Evolutionary conservation across 2,113 vertebrate genomes (phyloP).

Genomic region (Psephotus haematonotus): DNA sequence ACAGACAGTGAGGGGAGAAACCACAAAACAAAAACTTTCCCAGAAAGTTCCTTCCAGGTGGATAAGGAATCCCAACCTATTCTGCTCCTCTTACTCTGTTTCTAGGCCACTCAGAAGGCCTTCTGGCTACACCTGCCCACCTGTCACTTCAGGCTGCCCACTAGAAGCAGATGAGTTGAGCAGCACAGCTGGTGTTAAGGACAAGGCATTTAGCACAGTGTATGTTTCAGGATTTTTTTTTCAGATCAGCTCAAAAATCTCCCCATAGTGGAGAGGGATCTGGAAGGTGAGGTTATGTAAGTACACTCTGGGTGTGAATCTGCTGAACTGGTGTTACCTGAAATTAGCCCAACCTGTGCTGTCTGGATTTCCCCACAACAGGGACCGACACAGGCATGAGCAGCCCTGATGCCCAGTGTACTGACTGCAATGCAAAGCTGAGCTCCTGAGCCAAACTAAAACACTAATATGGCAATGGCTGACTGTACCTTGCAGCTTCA

Average conservation of each 20-base stretch:
- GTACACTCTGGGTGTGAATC: not conserved
- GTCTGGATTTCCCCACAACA: not conserved
- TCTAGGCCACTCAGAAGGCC: not conserved
- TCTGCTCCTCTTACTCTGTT: not conserved
- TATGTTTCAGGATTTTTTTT: not conserved
- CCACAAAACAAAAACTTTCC: not conserved
- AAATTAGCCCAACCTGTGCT: not conserved
- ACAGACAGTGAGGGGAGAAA: not conserved
- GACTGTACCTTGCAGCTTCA: fast-evolving
- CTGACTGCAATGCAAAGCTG: not conserved
- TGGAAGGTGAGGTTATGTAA: not conserved
- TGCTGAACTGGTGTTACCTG: not conserved
- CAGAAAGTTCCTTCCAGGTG: not conserved
- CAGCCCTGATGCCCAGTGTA: no score
- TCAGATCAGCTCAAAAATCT: not conserved
- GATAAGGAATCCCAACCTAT: not conserved
- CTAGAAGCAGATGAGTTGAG: not conserved
- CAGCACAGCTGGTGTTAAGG: not conserved
- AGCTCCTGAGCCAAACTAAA: not conserved
- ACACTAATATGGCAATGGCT: fast-evolving
- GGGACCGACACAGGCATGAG: fast-evolving
- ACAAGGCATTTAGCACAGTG: not conserved
- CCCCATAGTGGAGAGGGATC: not conserved
- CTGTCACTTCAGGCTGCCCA: not conserved
- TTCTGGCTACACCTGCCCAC: not conserved